Evolutionary conservation across 2,888 invertebrate genomes (phyloP).

Genomic region (Napeogenes inachia): DNA sequence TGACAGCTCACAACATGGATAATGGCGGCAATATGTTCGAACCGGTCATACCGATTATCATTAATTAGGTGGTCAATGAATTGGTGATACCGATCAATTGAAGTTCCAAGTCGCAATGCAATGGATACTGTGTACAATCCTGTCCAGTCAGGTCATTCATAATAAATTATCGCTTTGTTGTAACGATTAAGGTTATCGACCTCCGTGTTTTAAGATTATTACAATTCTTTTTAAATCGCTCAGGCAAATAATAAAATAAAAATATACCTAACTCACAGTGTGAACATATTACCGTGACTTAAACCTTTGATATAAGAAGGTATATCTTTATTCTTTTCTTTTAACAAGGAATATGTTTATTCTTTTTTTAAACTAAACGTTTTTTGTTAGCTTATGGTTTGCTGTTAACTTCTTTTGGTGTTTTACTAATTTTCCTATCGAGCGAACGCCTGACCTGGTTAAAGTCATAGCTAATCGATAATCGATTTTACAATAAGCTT

Average conservation of each 20-base stretch:
- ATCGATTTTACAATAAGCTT: too few species aligned
- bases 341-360: too few species aligned
- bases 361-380: too few species aligned
- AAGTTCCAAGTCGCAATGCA: conserved; percentile 42
- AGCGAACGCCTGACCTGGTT: conserved; percentile 15
- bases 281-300: too few species aligned
- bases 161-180: conserved; percentile 33
- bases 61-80: conserved; percentile 51
- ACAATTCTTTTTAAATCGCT: not conserved
- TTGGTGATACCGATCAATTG: conserved; percentile 54
- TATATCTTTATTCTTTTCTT: too few species aligned
- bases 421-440: conserved; percentile 9
- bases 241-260: not conserved
- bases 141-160: conserved; percentile 23
- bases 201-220: conserved; percentile 15
- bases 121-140: conserved; percentile 26
- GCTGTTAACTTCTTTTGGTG: too few species aligned
- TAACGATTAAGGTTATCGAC: conserved; percentile 30
- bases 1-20: too few species aligned
- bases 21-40: too few species aligned
- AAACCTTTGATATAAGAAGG: too few species aligned
- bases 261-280: too few species aligned
- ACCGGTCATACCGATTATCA: conserved; percentile 36
- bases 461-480: too few species aligned
- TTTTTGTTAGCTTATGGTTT: too few species aligned